phyloP scores from a whole-genome alignment of 2,797 vertebrate genomes.

The Erpetoichthys calabaricus region DNA sequence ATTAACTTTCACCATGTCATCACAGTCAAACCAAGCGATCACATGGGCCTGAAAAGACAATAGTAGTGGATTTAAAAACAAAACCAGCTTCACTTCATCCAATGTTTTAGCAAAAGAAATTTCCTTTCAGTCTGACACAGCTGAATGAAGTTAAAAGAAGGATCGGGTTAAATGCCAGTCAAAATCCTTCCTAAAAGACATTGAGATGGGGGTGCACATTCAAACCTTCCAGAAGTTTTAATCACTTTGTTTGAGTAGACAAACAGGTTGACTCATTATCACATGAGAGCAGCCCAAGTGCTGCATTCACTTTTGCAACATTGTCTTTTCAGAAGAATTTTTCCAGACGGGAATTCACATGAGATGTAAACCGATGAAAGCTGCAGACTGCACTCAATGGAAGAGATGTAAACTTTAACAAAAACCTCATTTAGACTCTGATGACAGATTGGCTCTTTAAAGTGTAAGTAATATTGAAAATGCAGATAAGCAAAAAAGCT shows the following conservation, averaged over 20 bases:
- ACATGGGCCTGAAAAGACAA: too few relatives aligned
- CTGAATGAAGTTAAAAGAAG: too few relatives aligned
- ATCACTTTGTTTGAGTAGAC: too few relatives aligned
- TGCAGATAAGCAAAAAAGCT: constrained; percentile 13
- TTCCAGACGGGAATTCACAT: constrained; percentile 7
- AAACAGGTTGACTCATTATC: not conserved
- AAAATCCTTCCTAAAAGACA: too few relatives aligned
- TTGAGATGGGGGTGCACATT: too few relatives aligned
- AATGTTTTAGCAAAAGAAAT: constrained; percentile 1
- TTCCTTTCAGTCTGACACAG: constrained; percentile 2
- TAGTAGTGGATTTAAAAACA: too few relatives aligned
- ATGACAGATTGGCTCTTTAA: constrained; percentile 25
- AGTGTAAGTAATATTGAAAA: constrained; percentile 12
- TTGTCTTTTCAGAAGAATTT: constrained; percentile 7
- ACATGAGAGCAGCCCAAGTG: constrained; percentile 3
- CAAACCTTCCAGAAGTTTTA: too few relatives aligned
- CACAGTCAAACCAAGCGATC: too few relatives aligned
- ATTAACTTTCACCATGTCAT: too few relatives aligned
- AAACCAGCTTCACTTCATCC: too few relatives aligned
- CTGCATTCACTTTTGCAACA: constrained; percentile 1
- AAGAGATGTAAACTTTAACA: constrained; percentile 11
- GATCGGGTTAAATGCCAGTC: too few relatives aligned
- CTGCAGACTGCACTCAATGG: constrained; percentile 9
- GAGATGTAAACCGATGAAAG: constrained; percentile 1
- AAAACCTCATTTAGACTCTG: constrained; percentile 21